Evolutionary conservation across 1,140 invertebrate genomes (phyloP).

Genomic region (Drosophila paulistorum): DNA sequence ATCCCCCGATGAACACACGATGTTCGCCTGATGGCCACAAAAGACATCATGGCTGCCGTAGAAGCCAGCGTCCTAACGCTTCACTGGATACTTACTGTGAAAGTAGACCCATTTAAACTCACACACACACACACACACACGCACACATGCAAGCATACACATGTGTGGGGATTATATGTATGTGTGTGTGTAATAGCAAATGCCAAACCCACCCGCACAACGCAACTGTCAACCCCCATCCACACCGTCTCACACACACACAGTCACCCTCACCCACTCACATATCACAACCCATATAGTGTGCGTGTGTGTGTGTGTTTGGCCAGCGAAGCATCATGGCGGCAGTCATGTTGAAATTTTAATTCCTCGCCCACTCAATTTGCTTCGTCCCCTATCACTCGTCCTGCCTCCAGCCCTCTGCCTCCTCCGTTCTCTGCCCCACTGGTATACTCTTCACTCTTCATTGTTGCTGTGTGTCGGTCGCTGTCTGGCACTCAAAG

Average conservation of each 20-base stretch:
- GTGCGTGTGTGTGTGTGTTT: slow-evolving; percentile 41
- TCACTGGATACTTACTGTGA: slow-evolving; percentile 77
- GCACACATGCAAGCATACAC: slow-evolving; percentile 39
- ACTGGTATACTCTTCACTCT: slow-evolving; percentile 2
- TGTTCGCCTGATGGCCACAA: slow-evolving; percentile 72
- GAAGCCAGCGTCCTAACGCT: slow-evolving; percentile 69
- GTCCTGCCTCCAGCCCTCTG: background rate
- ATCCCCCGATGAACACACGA: slow-evolving; percentile 52
- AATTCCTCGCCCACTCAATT: slow-evolving; percentile 80
- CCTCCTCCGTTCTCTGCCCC: background rate
- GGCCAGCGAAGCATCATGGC: slow-evolving; percentile 74
- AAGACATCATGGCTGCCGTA: slow-evolving; percentile 76
- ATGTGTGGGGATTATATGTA: slow-evolving; percentile 22
- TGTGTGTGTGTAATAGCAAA: slow-evolving; percentile 70
- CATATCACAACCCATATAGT: slow-evolving; percentile 19
- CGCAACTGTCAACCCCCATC: slow-evolving; percentile 40
- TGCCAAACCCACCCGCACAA: slow-evolving; percentile 68
- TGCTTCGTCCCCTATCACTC: slow-evolving; percentile 35
- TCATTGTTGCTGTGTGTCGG: slow-evolving; percentile 51
- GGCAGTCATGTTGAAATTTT: slow-evolving; percentile 80
- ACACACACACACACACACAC: too few relatives aligned
- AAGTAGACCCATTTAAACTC: slow-evolving; percentile 74
- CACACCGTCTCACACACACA: slow-evolving; percentile 29
- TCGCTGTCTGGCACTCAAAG: slow-evolving; percentile 74
- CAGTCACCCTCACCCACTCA: background rate